Base-by-base conservation (phyloP, 2,888 invertebrate genomes). In the Xestobium rufovillosum region DNA sequence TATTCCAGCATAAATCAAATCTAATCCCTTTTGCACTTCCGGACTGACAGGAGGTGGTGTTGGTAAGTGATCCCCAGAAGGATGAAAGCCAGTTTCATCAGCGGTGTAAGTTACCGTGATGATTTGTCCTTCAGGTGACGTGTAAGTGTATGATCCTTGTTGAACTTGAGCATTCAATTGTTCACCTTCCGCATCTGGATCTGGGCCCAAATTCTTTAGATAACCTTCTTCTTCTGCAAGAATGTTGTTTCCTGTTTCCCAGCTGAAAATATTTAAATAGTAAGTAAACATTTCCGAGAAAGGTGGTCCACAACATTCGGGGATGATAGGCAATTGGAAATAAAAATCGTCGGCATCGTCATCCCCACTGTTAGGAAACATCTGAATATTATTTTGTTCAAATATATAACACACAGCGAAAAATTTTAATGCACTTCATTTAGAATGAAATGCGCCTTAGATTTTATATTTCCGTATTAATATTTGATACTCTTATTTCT, bases 21-120 rank as follows among this genome's bases (percentile, higher is more conserved):
- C 88, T 42, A 89, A 71, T 36, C 87, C 86, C 61, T 86, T 87
- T 66, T 88, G 88, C 55, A 87, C 86, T 70, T 86, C 87, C 44
- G 80, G 74, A 35, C 85, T 84, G 14, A 85, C 80, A 42, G 87
- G 85, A 9, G 87, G 86, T 42, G 86, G 81, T 33, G 87, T 87
- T 44, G 87, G 87, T 56, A 87, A 76, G 60, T 87, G 87, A 61
- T 83, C 84, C 1, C 87, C 86, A 48, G 74, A 72, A 33, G 84
- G 82, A 48, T 82, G 80, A 75, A 87, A 87, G 31, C 87, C 87
- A 52, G 75, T 76, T 61, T 87, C 86, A 55, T 87, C 86, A 51
- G 87, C 87, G 11, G 81, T 83, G 62, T 87, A 85, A 53, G 80
- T 78, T 4, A 83, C 80, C 42, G 71, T 78, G 55, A 86, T 84